Base-by-base conservation (phyloP, 2,797 vertebrate species). In the Hoplostethus mediterraneus region DNA sequence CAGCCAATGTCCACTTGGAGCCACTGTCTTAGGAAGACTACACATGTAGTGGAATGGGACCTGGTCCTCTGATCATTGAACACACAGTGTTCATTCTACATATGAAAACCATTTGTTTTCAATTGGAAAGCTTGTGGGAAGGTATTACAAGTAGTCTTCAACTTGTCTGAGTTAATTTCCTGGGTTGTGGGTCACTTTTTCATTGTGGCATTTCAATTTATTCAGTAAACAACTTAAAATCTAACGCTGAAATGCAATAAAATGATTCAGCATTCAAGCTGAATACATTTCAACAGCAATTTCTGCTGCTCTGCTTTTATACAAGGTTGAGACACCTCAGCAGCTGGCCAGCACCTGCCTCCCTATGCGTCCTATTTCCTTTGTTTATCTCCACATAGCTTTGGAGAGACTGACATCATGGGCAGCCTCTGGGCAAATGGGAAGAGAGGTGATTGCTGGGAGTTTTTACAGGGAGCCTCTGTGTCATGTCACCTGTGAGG, bases 341-440 rank as follows among this genome's bases (percentile, higher is more conserved):
- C 87, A 87, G 90, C 90, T 93, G 89, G 89, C 77, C 69, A 75
- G 84, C 93, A 93, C 90, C 90, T 94, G 91, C 87, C 71, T 79
- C 78, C 85, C 82, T 67, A 63, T 90, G 89, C 89, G 89, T 90
- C 71, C 85, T 87, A 84, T 86, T 93, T 90, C 91, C 90, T 91
- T 85, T 92, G 86, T 93, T 90, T 94, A 92, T 88, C 83, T 86
- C 86, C 49, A 71, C 85, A 77, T 88, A 87, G 82, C 82, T 82
- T 67, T 80, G 89, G 90, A 93, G 87, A 89, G 87, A 87, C 87
- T 90, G 90, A 91, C 90, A 90, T 91, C 90, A 92, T 73, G 49
- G 77, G 80, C 72, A 67, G 64, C 72, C 79, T 75, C 60, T 12
- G 63, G 79, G 84, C 73, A 67, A 84, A 82, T 79, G 82, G 77